Conservation (phyloP, 2,888 invertebrate genomes). For the Thecocarcelia acutangulata region DNA sequence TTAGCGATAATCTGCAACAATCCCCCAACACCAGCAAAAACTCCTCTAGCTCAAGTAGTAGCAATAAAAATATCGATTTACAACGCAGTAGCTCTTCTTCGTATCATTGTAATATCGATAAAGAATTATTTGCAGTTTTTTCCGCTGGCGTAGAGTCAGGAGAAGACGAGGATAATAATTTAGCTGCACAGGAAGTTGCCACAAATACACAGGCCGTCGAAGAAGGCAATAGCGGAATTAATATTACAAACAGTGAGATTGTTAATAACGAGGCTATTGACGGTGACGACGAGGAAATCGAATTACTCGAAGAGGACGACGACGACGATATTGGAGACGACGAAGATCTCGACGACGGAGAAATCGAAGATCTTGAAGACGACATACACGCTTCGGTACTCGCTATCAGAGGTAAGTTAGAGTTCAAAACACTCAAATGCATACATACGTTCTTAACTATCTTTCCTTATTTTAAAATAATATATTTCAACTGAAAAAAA, state of each 20-base stretch:
- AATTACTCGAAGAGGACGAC: constrained; percentile 76
- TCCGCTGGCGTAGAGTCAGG: constrained; percentile 48
- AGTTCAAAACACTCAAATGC: constrained; percentile 39
- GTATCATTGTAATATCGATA: constrained; percentile 54
- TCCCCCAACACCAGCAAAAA: constrained; percentile 38
- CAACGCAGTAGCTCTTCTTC: constrained; percentile 47
- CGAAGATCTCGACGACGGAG: constrained; percentile 70
- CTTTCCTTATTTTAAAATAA: not conserved
- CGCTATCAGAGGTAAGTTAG: constrained; percentile 69
- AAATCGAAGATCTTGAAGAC: constrained; percentile 71
- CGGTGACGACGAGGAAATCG: constrained; percentile 58
- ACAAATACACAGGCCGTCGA: constrained; percentile 70
- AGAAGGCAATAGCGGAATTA: constrained; percentile 72
- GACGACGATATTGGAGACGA: constrained; percentile 71
- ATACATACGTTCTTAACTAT: no score
- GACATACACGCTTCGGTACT: constrained; percentile 71
- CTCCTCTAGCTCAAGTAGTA: constrained; percentile 45
- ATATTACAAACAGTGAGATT: constrained; percentile 73
- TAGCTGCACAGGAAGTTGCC: constrained; percentile 69
- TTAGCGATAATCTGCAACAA: constrained; percentile 47
- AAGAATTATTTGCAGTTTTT: constrained; percentile 46
- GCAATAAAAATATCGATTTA: constrained; percentile 27
- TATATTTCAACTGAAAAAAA: not conserved
- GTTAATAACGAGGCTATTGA: constrained; percentile 31
- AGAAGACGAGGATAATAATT: constrained; percentile 61